Percentiles rank a stretch among this genome's conserved stretches.
phyloP scores from a whole-genome alignment of 2,888 invertebrate genomes.

The Parelbella ahira region DNA sequence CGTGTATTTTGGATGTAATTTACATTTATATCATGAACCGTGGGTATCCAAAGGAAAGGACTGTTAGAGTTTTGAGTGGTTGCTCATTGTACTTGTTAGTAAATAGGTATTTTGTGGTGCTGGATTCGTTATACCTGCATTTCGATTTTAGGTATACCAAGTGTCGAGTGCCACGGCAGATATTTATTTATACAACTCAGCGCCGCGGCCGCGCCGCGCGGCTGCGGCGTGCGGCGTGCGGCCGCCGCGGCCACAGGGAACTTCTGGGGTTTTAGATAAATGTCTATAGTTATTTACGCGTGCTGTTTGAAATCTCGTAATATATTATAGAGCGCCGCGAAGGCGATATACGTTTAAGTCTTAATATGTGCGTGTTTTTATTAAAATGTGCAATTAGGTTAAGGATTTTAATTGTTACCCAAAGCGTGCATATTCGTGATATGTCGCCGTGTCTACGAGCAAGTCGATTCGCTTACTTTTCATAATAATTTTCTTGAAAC shows the following conservation, averaged over 20 bases:
- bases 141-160: conserved; percentile 39
- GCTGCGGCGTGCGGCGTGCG: no score
- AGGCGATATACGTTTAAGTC: conserved; percentile 59
- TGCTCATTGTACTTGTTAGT: conserved; percentile 72
- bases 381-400: conserved; percentile 72
- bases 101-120: conserved; percentile 68
- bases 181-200: conserved; percentile 60
- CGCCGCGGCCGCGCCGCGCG: conserved; percentile 43
- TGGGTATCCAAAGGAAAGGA: conserved; percentile 50
- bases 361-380: conserved; percentile 69
- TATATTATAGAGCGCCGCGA: conserved; percentile 64
- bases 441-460: conserved; percentile 44
- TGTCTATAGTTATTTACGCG: conserved; percentile 62
- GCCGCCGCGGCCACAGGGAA: conserved; percentile 60
- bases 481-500: conserved; percentile 31
- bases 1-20: conserved; percentile 77
- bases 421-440: conserved; percentile 58
- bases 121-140: conserved; percentile 41
- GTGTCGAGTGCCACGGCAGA: conserved; percentile 68
- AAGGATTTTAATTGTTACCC: conserved; percentile 71
- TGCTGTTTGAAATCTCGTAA: conserved; percentile 80
- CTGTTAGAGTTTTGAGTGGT: conserved; percentile 64
- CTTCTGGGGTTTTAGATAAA: conserved; percentile 65
- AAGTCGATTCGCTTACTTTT: conserved; percentile 32
- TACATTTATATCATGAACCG: conserved; percentile 51